Evolutionary conservation across 2,797 vertebrate species (phyloP), one percentile per base, ranked within the genome.

Genomic region (Hipposideros larvatus): DNA sequence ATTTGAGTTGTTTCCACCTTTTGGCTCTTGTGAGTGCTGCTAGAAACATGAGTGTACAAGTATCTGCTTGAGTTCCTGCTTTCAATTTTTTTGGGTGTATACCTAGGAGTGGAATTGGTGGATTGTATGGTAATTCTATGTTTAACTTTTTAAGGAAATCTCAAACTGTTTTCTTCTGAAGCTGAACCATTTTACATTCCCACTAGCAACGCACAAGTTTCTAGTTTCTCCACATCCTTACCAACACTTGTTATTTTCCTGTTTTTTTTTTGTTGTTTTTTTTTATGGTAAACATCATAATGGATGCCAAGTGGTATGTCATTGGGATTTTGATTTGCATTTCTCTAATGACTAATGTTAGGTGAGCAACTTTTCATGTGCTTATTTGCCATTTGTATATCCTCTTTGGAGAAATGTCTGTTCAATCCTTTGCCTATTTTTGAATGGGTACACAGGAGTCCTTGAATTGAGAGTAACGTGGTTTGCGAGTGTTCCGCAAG

Each of bases 381-480:
- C 31, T 31, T 22, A 11, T 70, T 28, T 41, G 24, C n/a, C 51
- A 24, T 37, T 77, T 85, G 46, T 34, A 3, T 59, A 18, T 43
- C n/a, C 66, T 94, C 48, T 84, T 90, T 83, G 73, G n/a, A 61
- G 61, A 95, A 70, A 79, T 70, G 18, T 21, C 59, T 89, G 1
- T 82, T 70, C 14, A 43, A 28, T 68, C 16, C 11, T 61, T 59
- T 77, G 68, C 34, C 55, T 37, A 24, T 57, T 83, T 94, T 70
- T 77, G 21, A 91, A 51, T 71, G 75, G 28, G 7, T 11, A 61
- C 37, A 37, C 37, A 37, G 37, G 37, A 37, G 37, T 37, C 37
- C 37, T 37, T 37, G 37, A 37, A 37, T 37, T 37, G 37, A 37
- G 37, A 37, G 37, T 37, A 37, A 37, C 37, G 37, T 37, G 37